Percentiles rank a stretch among this genome's conserved stretches.
phyloP scores from a whole-genome alignment of 2,888 invertebrate genomes.

The Molorchus minor region DNA sequence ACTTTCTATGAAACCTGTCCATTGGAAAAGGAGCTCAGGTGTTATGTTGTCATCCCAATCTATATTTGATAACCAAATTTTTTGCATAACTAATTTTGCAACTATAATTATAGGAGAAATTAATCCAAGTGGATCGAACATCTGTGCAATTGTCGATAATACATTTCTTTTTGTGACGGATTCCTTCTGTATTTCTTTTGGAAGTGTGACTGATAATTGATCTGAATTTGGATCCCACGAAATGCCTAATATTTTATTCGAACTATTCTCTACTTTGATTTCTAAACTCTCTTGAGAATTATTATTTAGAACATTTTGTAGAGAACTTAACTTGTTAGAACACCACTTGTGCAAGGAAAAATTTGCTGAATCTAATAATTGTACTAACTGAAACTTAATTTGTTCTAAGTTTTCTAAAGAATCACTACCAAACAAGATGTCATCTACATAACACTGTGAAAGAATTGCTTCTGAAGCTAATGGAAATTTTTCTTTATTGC shows the following conservation, averaged over 20 bases:
- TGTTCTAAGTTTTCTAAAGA: too few species aligned
- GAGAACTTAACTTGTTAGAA: too few species aligned
- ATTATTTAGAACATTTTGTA: too few species aligned
- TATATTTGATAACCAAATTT: neutral
- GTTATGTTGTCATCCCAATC: neutral
- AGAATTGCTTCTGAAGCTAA: neutral
- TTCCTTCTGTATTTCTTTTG: neutral
- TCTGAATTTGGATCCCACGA: neutral
- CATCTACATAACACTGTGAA: neutral
- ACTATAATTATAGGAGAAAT: neutral
- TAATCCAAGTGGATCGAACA: constrained; percentile 4
- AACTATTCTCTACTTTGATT: neutral
- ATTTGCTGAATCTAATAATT: too few species aligned
- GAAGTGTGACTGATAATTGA: neutral
- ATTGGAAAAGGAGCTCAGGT: neutral
- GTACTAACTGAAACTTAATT: too few species aligned
- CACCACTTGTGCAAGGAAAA: too few species aligned
- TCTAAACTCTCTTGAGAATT: neutral
- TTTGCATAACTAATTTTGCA: constrained; percentile 1
- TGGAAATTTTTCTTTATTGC: neutral
- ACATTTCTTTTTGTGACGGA: constrained; percentile 1
- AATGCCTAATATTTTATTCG: neutral
- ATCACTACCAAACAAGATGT: too few species aligned
- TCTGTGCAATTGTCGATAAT: neutral
- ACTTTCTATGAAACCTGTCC: neutral